Evolutionary conservation across 2,797 vertebrate species (phyloP).

Genomic region (Epinephelus malabaricus): DNA sequence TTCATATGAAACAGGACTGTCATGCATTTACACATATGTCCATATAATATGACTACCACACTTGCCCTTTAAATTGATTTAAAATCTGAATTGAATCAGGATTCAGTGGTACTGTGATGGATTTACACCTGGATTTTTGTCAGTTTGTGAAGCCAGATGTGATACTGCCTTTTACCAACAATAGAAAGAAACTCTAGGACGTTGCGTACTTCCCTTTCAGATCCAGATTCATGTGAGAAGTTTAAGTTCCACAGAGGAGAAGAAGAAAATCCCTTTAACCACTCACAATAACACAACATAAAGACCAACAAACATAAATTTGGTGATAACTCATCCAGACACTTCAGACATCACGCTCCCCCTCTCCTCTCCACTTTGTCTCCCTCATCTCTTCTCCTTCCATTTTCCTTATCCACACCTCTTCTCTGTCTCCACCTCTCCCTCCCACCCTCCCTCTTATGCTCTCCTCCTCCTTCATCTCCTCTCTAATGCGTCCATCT

Average conservation of each 20-base stretch:
- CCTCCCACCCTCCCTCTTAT: neutral
- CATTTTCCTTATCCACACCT: constrained; percentile 28
- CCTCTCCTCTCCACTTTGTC: neutral
- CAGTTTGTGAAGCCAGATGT: neutral
- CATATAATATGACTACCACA: neutral
- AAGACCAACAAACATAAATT: constrained; percentile 48
- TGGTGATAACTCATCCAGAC: constrained; percentile 46
- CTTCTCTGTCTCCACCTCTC: constrained; percentile 19
- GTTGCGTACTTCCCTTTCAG: constrained; percentile 4
- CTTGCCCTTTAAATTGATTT: constrained; percentile 2
- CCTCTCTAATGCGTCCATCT: constrained; percentile 64
- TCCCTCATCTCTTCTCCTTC: constrained; percentile 12
- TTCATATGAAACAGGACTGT: too few relatives aligned
- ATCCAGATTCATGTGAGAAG: constrained; percentile 33
- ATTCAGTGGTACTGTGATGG: neutral
- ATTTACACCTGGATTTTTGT: neutral
- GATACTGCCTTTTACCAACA: neutral
- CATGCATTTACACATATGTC: too few relatives aligned
- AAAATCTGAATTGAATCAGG: neutral
- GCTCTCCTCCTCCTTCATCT: constrained; percentile 57
- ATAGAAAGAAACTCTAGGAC: neutral
- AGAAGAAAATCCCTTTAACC: constrained; percentile 18
- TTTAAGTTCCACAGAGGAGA: constrained; percentile 23
- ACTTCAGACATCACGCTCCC: constrained; percentile 32
- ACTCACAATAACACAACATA: constrained; percentile 45